Evolutionary conservation across 2,888 invertebrate species (phyloP).

Genomic region (Drosophila tripunctata): DNA sequence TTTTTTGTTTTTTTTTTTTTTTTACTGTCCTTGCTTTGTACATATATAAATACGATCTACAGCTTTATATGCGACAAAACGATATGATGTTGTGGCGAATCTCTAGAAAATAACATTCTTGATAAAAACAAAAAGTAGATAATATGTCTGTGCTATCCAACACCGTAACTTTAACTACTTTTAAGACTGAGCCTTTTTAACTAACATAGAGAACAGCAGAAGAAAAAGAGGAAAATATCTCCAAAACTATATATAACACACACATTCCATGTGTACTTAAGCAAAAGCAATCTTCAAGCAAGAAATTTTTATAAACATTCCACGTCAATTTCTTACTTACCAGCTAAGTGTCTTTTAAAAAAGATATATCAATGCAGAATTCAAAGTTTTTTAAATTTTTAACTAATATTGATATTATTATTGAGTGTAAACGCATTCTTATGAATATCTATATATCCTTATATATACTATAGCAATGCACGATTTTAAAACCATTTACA

Average conservation of each 20-base stretch:
- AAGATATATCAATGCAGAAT: no score
- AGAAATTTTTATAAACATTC: constrained; percentile 26
- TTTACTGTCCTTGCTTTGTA: constrained; percentile 30
- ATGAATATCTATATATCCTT: constrained; percentile 7
- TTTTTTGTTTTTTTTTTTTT: constrained; percentile 8
- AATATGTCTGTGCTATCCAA: constrained; percentile 30
- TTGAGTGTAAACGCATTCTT: constrained; percentile 10
- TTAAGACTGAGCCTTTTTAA: constrained; percentile 52
- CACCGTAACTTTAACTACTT: constrained; percentile 43
- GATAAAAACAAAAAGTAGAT: not conserved
- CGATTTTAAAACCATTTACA: constrained; percentile 37
- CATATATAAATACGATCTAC: constrained; percentile 18
- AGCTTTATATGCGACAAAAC: constrained; percentile 17
- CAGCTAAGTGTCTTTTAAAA: no score
- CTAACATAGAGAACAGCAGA: not conserved
- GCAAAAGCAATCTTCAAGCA: constrained; percentile 17
- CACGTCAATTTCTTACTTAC: constrained; percentile 28
- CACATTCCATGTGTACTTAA: constrained; percentile 18
- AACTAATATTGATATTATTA: constrained; percentile 12
- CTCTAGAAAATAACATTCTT: constrained; percentile 18
- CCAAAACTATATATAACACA: not conserved
- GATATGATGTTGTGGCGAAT: constrained; percentile 28
- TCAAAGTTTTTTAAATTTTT: no score
- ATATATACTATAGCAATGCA: constrained; percentile 25
- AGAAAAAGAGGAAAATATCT: not conserved